A percentile compares a stretch with the other conserved stretches of the same genome.
These are phyloP conservation scores for Drosophila chauvacae DNA, from an alignment of 1,140 invertebrate species.

Conservation along the genomic window DNA sequence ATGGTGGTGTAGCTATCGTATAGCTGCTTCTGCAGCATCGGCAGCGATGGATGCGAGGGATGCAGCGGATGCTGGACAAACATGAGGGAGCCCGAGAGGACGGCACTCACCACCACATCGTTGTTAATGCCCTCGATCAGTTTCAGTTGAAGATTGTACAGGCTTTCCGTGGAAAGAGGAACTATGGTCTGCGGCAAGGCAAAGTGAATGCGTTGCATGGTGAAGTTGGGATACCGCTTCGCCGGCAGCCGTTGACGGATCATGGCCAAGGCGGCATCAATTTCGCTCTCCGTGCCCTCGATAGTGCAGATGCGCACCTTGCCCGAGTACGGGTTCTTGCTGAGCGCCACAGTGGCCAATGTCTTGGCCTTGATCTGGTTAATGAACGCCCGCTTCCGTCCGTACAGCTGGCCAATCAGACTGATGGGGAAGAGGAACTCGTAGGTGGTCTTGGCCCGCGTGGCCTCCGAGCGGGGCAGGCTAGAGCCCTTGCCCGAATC, in stretches of 20 bases:
- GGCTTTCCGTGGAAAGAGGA: constrained; percentile 77
- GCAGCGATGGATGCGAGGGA: constrained; percentile 93
- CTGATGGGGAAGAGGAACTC: constrained; percentile 93
- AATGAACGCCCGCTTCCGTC: constrained; percentile 92
- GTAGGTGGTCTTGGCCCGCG: constrained; percentile 85
- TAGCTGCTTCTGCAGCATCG: constrained; percentile 91
- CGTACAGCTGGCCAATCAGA: constrained; percentile 94
- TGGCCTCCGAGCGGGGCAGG: constrained; percentile 78
- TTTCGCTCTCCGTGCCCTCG: constrained; percentile 90
- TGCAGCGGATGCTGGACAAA: constrained; percentile 97
- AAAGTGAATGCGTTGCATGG: constrained; percentile 90
- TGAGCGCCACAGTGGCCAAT: constrained; percentile 91
- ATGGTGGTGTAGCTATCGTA: constrained; percentile 88
- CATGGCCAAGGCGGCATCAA: constrained; percentile 91
- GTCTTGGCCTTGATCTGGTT: constrained; percentile 92
- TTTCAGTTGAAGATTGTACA: constrained; percentile 86
- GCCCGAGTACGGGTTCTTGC: constrained; percentile 89
- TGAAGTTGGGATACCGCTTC: constrained; percentile 91
- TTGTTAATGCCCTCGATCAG: constrained; percentile 96
- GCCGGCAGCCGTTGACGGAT: constrained; percentile 93
- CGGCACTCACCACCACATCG: constrained; percentile 94
- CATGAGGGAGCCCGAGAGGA: constrained; percentile 92
- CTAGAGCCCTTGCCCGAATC: constrained; percentile 84
- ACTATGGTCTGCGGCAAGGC: constrained; percentile 85
- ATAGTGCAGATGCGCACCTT: constrained; percentile 93